Conservation (phyloP, 2,797 vertebrate genomes). For the Takifugu rubripes region DNA sequence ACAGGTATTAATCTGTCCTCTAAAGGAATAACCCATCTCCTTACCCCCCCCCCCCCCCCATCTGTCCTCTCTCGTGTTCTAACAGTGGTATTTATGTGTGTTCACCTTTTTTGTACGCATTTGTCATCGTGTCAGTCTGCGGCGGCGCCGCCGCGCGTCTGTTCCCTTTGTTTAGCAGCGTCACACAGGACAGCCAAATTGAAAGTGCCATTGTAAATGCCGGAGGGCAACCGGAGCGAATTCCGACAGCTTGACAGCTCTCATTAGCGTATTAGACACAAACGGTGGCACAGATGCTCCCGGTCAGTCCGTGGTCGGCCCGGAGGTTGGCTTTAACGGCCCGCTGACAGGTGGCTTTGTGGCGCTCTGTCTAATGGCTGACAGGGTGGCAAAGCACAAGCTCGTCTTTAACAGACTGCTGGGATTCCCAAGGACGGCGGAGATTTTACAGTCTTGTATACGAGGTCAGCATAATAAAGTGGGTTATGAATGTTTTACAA, state of each 20-base stretch:
- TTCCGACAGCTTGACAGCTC: slow-evolving; percentile 73
- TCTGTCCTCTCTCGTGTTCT: slow-evolving; percentile 19
- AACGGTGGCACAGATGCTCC: slow-evolving; percentile 75
- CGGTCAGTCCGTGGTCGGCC: slow-evolving; percentile 71
- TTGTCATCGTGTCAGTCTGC: slow-evolving; percentile 33
- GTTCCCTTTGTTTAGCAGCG: slow-evolving; percentile 64
- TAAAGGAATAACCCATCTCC: slow-evolving; percentile 19
- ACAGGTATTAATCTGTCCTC: slow-evolving; percentile 20
- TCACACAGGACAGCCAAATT: slow-evolving; percentile 68
- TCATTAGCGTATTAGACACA: slow-evolving; percentile 76
- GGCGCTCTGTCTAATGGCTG: slow-evolving; percentile 69
- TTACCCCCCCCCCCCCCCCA: slow-evolving; percentile 3
- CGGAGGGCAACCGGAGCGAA: slow-evolving; percentile 62
- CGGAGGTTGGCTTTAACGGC: slow-evolving; percentile 57
- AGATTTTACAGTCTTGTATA: slow-evolving; percentile 40
- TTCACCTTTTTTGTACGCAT: slow-evolving; percentile 19
- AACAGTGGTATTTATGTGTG: slow-evolving; percentile 9
- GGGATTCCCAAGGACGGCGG: slow-evolving; percentile 56
- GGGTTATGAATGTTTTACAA: slow-evolving; percentile 20
- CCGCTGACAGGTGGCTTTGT: slow-evolving; percentile 76
- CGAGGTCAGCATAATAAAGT: slow-evolving; percentile 13
- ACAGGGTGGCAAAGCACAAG: slow-evolving; percentile 64
- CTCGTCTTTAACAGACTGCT: slow-evolving; percentile 57
- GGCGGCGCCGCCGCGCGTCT: slow-evolving; percentile 32
- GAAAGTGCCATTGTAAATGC: slow-evolving; percentile 71